Evolutionary conservation across 1,140 invertebrate genomes (phyloP), one percentile per base, ranked within the genome.

Genomic region (Condylostylus longicornis): DNA sequence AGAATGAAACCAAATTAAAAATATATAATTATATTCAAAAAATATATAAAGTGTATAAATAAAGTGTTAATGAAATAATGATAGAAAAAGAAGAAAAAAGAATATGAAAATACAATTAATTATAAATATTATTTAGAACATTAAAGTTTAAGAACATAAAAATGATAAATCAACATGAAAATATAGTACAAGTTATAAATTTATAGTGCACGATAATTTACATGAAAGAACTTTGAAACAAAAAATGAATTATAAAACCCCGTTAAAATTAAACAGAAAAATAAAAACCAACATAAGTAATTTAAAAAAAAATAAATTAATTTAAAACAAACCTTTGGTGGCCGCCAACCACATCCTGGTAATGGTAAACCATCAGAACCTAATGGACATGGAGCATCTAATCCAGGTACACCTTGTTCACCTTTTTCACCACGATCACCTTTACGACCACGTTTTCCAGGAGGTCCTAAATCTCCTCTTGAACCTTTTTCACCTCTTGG

Each of bases 341-440:
- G 79, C 69, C 84, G 74, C 86, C 85, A 93, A 42, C 87, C 89
- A 68, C 91, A 97, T 44, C 89, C 90, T 18, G 86, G 82, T 47
- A 96, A 63, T 39, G 91, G 91, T 48, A 96, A 69, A 40, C 93
- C 93, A 64, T 96, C 90, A 13, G 78, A 71, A 33, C 90, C 93
- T 33, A 94, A 66, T 37, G 93, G 93, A 71, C 93, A 97, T 2
- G 93, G 93, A 23, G 93, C 93, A 64, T 98, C 93, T 42, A 97
- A 64, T 40, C 93, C 93, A 12, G 91, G 91, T 43, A 94, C 86
- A 47, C 57, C 54, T 66, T 91, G 86, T 53, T 94, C 89, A 37
- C 90, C 90, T 66, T 90, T 89, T 50, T 82, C 75, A 36, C 89
- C 89, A 54, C 79, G 79, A 57, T 89, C 83, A 38, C 91, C 91